Conservation (phyloP, 2,888 invertebrate species). For the Nephrotoma flavescens region DNA sequence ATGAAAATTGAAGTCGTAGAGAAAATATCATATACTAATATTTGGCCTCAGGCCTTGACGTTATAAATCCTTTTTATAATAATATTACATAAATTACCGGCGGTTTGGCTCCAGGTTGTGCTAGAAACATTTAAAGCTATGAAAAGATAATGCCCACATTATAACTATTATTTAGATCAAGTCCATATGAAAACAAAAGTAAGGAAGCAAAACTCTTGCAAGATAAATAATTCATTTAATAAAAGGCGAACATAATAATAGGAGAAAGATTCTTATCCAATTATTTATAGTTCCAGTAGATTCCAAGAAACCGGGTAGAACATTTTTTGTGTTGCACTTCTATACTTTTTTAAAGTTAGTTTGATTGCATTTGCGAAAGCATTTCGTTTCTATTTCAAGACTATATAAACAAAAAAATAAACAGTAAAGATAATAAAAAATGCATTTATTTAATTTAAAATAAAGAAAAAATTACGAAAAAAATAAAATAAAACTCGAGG, state of each 20-base stretch:
- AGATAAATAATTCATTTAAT: not conserved
- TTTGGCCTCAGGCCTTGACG: too few species aligned
- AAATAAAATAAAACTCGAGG: not conserved
- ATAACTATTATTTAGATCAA: too few species aligned
- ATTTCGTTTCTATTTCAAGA: not conserved
- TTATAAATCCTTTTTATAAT: too few species aligned
- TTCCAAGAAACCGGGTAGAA: not conserved
- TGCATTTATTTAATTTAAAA: not conserved
- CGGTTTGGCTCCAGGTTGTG: too few species aligned
- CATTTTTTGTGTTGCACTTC: too few species aligned
- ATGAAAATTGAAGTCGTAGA: too few species aligned
- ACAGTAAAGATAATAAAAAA: not conserved
- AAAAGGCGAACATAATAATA: not conserved
- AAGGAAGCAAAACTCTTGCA: not conserved
- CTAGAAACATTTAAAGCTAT: too few species aligned
- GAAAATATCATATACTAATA: too few species aligned
- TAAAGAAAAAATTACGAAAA: not conserved
- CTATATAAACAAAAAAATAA: not conserved
- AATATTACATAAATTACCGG: too few species aligned
- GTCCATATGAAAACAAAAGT: not conserved
- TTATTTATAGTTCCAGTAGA: not conserved
- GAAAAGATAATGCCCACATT: too few species aligned
- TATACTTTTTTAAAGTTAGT: not conserved
- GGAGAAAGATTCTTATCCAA: not conserved
- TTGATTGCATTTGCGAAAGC: not conserved